Evolutionary conservation across 2,113 vertebrate species (phyloP), one percentile per base, ranked within the genome.

Genomic region (Dromas ardeola): DNA sequence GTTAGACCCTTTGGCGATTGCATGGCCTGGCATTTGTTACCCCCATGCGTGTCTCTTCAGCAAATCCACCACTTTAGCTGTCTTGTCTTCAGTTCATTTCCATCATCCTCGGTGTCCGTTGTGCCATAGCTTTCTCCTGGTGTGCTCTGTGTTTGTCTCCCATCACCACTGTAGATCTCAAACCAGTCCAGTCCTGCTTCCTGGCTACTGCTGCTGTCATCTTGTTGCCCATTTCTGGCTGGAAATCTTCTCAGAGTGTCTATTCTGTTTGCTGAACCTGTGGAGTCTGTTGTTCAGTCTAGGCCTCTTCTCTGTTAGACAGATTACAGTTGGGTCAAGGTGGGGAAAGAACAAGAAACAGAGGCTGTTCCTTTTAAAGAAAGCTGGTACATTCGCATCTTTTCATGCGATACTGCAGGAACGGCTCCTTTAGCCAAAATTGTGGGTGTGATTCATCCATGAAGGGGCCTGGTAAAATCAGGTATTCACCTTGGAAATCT

Each of bases 1-100:
- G 99, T 99, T 95, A 97, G 98, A 98, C 87, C 95, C 97, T 97
- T 94, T 97, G 94, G 92, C 97, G 70, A 96, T 97, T 96, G 97
- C 96, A 96, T 98, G 97, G 97, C 96, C 95, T 96, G 92, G 91
- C 95, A 96, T 97, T 95, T 95, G 95, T 95, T 93, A 49, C 79
- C 93, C 90, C 85, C 1, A 55, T 93, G 92, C 56, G 90, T 95
- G 88, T 92, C 82, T 93, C 90, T 72, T 63, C 73, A 69, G 59
- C 34, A 4, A 50, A 67, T 83, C 77, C 53, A 36, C 81, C 92
- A 80, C 3, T 0, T 95, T 47, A 86, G 79, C 84, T 93, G 88
- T 96, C 93, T 53, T 34, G 73, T 90, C 94, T 83, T 65, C 86
- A 58, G 77, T 76, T 84, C 90, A 72, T 94, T 76, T 87, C 66